Conservation (phyloP, 2,888 invertebrate genomes). For the Drosophila flavopinicola region DNA sequence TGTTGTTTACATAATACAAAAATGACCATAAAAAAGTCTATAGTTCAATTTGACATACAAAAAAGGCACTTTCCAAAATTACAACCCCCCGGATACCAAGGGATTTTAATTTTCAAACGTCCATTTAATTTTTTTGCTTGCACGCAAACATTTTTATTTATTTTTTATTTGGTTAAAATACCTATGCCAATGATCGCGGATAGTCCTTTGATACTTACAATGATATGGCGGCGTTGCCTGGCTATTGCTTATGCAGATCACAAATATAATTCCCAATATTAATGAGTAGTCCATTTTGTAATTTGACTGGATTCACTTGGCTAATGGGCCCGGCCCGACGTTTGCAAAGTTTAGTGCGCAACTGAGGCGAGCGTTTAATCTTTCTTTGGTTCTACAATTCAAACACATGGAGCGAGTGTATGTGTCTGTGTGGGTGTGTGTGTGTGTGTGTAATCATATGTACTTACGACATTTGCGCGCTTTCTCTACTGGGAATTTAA, state of each 20-base stretch:
- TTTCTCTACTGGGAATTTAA: slow-evolving; percentile 54
- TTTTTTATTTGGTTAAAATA: background rate
- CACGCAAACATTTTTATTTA: background rate
- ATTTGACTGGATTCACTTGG: slow-evolving; percentile 5
- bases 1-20: too few relatives aligned
- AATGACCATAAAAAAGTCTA: too few relatives aligned
- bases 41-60: too few relatives aligned
- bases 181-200: background rate
- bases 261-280: slow-evolving; percentile 9
- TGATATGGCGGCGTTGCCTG: slow-evolving; percentile 16
- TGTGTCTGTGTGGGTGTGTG: slow-evolving; percentile 6
- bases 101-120: too few relatives aligned
- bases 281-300: slow-evolving; percentile 30
- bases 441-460: slow-evolving; percentile 43
- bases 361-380: slow-evolving; percentile 62
- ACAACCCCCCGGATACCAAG: too few relatives aligned
- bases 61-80: too few relatives aligned
- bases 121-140: too few relatives aligned
- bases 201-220: slow-evolving; percentile 21
- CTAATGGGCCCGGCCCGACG: slow-evolving; percentile 45
- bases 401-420: slow-evolving; percentile 21
- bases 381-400: slow-evolving; percentile 41
- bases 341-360: slow-evolving; percentile 67
- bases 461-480: slow-evolving; percentile 66
- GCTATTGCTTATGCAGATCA: slow-evolving; percentile 1